Evolutionary conservation across 2,113 vertebrate species (phyloP), one percentile per base, ranked within the genome.

Genomic region (Neopipo cinnamomea): DNA sequence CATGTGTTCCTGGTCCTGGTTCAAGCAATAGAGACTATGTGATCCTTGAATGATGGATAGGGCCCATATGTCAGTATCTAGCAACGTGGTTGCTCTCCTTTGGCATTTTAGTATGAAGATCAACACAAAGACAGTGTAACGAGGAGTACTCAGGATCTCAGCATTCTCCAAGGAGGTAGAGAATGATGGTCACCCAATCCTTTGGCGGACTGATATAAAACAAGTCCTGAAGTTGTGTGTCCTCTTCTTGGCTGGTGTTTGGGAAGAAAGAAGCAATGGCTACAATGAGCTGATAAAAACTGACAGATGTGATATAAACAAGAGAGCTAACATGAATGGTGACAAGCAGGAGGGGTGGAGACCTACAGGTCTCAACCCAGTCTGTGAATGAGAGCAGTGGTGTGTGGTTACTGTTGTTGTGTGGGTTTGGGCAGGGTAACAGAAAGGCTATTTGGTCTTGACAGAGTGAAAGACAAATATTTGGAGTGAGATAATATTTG

Each of bases 401-500:
- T 63, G 76, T 22, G 12, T 52, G 47, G 8, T 28, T 84, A 21
- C 44, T 73, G 27, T 10, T 72, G 37, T 42, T 53, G 53, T 78
- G 74, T 93, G 71, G 50, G 27, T 73, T 88, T 79, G 93, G 62
- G 41, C 58, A 85, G 78, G 58, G 24, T 66, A 85, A 56, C 73
- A 94, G 77, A 91, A 93, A 87, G 35, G 35, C 66, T 96, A 22
- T 89, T 88, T 90, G 50, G n/a, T 79, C 80, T 68, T 85, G 82
- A 59, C 52, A 62, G 67, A 79, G 46, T 71, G 75, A 90, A 96
- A 89, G 85, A 62, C 91, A 97, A 97, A 96, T 95, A 91, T 94
- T 96, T 94, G 72, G 31, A 80, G 12, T 50, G 59, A 93, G 79
- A 90, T 93, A 92, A 90, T 92, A 63, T 90, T 93, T 93, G 82